Evolutionary conservation across 2,888 invertebrate genomes (phyloP), one percentile per base, ranked within the genome.

Genomic region (Tiliacea citrago): DNA sequence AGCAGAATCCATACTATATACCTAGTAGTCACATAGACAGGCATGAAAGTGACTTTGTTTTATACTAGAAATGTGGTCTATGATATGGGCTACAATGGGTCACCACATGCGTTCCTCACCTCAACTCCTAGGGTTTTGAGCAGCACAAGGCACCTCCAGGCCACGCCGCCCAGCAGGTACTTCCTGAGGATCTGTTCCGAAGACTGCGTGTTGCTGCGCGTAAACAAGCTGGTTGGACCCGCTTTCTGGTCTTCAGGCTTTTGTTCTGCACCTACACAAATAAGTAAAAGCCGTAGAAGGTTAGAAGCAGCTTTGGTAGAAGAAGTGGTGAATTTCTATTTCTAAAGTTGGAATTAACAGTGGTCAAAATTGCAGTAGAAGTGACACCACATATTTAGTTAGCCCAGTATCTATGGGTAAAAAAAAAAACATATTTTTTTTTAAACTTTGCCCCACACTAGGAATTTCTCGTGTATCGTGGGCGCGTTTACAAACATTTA

Each of bases 71-170:
- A 35, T 35, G 2, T 35, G 35, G 35, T 35, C 35, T 35, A 35
- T 35, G 5, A 35, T 35, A 7, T 39, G 39, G 0, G 39, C 39
- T 39, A 39, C 39, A 39, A 39, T 39, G 4, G 39, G 39, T 39
- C 39, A 39, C 39, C 39, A 39, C 39, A 39, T 4, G 39, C 12
- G 13, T 29, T 55, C 45, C 88, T 83, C 73, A 97, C 97, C 95
- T 97, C 96, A 13, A 97, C 97, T 0, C 97, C 97, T 16, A 97
- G 90, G 8, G 96, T 93, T 69, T 97, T 95, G 35, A 97, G 95
- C 71, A 97, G 95, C 68, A 97, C 96, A 29, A 97, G 94, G 78
- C 97, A 97, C 77, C 97, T 94, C 97, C 97, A 97, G 13, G 97
- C 97, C 60, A 97, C 95, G 47, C 97, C 97, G 0, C 95, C 95